Base-by-base conservation (phyloP, 2,888 invertebrate genomes). In the Cerceris ruficornis region DNA sequence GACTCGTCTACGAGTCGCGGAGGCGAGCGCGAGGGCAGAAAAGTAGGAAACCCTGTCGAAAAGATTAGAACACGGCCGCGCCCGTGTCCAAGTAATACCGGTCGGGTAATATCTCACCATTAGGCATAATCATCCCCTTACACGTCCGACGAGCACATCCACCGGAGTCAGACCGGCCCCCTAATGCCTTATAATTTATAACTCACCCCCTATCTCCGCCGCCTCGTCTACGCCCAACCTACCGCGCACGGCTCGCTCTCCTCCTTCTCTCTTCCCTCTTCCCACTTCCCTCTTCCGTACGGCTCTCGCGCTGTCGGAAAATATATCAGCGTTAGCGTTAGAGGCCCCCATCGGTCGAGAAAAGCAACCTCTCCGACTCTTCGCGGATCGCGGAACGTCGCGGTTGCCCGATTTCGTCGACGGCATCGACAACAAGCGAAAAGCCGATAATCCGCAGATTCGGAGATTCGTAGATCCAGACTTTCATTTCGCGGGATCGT, bases 181-280 rank as follows among this genome's bases (percentile, higher is more conserved):
- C 88, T 92, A 91, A 92, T 92, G 90, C 92, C 91, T 92, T 91
- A 91, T 92, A 92, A 92, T 92, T 92, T 92, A 91, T 91, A 92
- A 92, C 92, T 82, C 81, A 83, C 88, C 65, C 77, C 80, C 76
- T 79, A 66, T 76, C 78, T 74, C 80, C 71, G 77, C 74, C 71
- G 66, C 73, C 77, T 61, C 69, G 84, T 80, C 75, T 81, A 68
- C 67, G 80, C 81, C 82, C 82, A 70, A 61, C 77, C 79, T 58
- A 69, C 74, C 71, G 64, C 61, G 57, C 80, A 81, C 79, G 67
- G 77, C 80, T 76, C 69, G 66, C 76, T 81, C 83, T 76, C 77
- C 76, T 55, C 75, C 55, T 69, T 70, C 69, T 41, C 52, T 11
- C 39, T 43, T 58, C 55, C 9, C 41, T 50, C 17, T 61, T 52